Conservation (phyloP, 1,140 invertebrate species). For the Drosophila sproati region DNA sequence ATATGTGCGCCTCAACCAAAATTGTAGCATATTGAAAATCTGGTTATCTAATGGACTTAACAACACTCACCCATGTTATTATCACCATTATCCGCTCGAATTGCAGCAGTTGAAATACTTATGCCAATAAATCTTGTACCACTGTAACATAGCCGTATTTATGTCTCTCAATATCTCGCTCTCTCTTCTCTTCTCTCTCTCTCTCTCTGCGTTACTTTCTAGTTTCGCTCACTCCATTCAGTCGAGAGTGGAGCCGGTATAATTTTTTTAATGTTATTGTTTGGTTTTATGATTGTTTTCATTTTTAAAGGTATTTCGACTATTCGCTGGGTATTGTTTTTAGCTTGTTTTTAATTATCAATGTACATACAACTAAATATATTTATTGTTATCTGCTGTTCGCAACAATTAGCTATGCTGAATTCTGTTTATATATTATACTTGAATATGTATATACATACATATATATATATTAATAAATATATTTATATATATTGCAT, state of each 20-base stretch:
- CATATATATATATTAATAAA: neutral
- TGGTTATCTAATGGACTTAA: no score
- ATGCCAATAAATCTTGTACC: conserved; percentile 11
- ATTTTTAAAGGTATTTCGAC: neutral
- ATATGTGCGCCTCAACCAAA: no score
- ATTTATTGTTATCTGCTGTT: conserved; percentile 24
- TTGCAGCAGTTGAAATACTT: neutral
- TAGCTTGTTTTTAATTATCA: conserved; percentile 35
- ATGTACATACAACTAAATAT: neutral
- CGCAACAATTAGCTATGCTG: conserved; percentile 9
- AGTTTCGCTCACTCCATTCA: conserved; percentile 20
- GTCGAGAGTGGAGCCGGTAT: conserved; percentile 55
- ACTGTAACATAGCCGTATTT: conserved; percentile 11
- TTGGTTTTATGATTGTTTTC: conserved; percentile 45
- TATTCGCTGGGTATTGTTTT: conserved; percentile 14
- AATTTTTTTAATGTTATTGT: conserved; percentile 45
- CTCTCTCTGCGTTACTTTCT: neutral
- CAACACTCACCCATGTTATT: no score
- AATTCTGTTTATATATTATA: conserved; percentile 8
- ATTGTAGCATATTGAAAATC: no score
- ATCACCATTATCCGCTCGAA: no score
- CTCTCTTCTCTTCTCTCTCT: conserved; percentile 28
- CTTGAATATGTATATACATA: neutral
- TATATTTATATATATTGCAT: conserved; percentile 3
- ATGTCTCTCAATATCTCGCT: conserved; percentile 11